Evolutionary conservation across 2,113 vertebrate species (phyloP), one percentile per base, ranked within the genome.

Genomic region (Emydura subglobosa): DNA sequence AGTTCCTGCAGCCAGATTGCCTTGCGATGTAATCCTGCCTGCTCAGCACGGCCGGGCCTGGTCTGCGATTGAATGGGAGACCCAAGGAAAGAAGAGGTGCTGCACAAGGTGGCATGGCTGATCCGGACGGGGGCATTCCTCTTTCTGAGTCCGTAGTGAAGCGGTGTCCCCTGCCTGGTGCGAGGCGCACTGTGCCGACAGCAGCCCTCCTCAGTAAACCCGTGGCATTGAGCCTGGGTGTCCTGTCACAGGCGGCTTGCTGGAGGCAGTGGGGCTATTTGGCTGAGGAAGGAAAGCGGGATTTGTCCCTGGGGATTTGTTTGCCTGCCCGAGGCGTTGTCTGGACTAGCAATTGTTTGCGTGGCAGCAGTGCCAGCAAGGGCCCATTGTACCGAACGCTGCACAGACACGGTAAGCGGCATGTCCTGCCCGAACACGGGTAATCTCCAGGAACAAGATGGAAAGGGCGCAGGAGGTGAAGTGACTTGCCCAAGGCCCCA

Each of bases 391-490:
- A 19, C 16, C 9, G 34, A n/a, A 16, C 7, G 24, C 74, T 24
- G 12, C 3, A 47, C 12, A 27, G 7, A 47, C 42, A 44, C 2
- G 2, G 24, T 3, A 10, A 13, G 22, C 3, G 1, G 3, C 24
- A 27, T 22, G 12, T 39, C 39, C 42, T 12, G 42, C 74, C 24
- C 7, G 42, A 24, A 42, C 74, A 27, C 25, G 16, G 27, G 39
- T 4, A 13, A 27, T 16, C 6, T 1, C n/a, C n/a, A 22, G n/a
- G n/a, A 22, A 72, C n/a, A 72, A 39, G 65, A n/a, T 47, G 42
- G 42, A 27, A 14, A 27, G 72, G 39, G 72, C 11, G 39, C 1
- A 39, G 11, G 42, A 42, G 39, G 11, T 7, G 42, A 78, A 78
- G 39, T 10, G 42, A 47, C 22, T 25, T 78, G 57, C 25, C 57